Percentiles rank a stretch among this genome's conserved stretches.
phyloP scores from a whole-genome alignment of 2,888 invertebrate genomes.

The Osmoderma eremita region DNA sequence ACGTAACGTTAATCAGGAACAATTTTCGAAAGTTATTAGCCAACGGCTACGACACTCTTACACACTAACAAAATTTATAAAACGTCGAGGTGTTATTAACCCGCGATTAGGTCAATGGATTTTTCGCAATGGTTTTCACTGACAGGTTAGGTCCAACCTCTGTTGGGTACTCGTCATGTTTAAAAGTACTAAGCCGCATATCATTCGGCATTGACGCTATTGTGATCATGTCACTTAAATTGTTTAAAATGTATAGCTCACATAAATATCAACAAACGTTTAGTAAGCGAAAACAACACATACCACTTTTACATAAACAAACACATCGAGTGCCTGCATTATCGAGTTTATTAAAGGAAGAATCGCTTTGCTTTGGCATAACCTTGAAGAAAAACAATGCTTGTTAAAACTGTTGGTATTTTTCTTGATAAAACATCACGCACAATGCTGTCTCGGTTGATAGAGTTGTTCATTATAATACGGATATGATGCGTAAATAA shows the following conservation, averaged over 20 bases:
- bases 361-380: neutral
- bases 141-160: neutral
- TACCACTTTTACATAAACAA: slow-evolving; percentile 5
- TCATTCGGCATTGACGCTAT: no score
- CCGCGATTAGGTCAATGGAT: slow-evolving; percentile 33
- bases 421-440: no score
- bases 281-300: neutral
- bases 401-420: no score
- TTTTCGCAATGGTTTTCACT: slow-evolving; percentile 29
- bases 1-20: neutral
- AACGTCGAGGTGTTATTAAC: slow-evolving; percentile 29
- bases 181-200: no score
- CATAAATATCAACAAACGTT: neutral
- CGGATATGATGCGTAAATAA: no score
- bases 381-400: neutral
- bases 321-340: neutral
- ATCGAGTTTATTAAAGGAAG: neutral
- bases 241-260: no score
- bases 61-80: neutral
- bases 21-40: slow-evolving; percentile 23
- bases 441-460: no score
- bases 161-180: no score
- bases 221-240: no score
- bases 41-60: neutral
- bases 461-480: no score